Conservation (phyloP, 2,113 vertebrate genomes). For the Spilogale gracilis region DNA sequence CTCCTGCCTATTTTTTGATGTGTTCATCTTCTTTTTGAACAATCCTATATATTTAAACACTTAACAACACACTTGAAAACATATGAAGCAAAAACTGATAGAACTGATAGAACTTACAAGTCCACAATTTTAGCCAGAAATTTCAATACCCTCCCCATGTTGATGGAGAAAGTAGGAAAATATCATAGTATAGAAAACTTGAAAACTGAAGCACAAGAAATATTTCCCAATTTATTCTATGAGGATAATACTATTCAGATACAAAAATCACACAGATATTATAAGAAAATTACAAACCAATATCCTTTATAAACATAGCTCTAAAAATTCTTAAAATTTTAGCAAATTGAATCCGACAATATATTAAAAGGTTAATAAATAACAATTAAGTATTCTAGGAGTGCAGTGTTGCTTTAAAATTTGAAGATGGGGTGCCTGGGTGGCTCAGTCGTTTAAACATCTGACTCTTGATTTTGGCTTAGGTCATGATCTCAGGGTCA, state of each 20-base stretch:
- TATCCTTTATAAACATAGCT: background rate
- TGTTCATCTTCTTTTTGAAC: no score
- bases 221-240: constrained; percentile 16
- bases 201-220: background rate
- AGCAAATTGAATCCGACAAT: background rate
- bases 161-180: background rate
- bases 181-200: background rate
- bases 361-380: background rate
- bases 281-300: background rate
- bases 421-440: background rate
- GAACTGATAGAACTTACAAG: background rate
- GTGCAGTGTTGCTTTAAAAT: background rate
- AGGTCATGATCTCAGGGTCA: no score
- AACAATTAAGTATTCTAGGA: background rate
- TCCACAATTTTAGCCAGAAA: background rate
- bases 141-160: background rate
- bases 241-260: background rate
- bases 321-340: constrained; percentile 18
- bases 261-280: background rate
- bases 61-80: constrained; percentile 8
- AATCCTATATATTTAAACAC: background rate
- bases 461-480: no score
- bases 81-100: background rate
- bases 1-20: no score
- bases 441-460: no score